phyloP scores from a whole-genome alignment of 2,797 vertebrate species.

The Chrysocyon brachyurus region DNA sequence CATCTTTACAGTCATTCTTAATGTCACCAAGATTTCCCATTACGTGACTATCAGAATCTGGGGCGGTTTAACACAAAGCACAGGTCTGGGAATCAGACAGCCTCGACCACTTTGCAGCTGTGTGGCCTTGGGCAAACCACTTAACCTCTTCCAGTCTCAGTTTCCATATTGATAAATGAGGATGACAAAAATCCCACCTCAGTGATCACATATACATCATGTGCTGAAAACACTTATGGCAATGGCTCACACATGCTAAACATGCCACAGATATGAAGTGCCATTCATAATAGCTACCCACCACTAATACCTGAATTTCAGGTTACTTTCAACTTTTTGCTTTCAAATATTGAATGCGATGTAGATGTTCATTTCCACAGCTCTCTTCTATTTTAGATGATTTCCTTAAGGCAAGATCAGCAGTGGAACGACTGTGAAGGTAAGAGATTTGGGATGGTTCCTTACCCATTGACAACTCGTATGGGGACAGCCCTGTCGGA shows the following conservation, averaged over 20 bases:
- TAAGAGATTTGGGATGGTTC: background rate
- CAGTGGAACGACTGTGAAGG: background rate
- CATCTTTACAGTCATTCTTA: background rate
- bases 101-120: background rate
- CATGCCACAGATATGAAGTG: background rate
- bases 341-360: background rate
- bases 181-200: background rate
- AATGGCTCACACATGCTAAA: fast-evolving
- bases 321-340: background rate
- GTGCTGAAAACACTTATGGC: fast-evolving
- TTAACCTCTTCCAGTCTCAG: background rate
- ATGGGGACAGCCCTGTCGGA: background rate
- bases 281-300: background rate
- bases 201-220: background rate
- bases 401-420: background rate
- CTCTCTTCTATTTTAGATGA: background rate
- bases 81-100: background rate
- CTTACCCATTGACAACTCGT: fast-evolving
- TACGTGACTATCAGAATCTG: background rate
- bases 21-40: background rate
- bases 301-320: no score
- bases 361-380: background rate
- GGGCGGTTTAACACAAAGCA: background rate
- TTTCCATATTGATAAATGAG: background rate
- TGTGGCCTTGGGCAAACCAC: background rate